Conservation (phyloP, 1,140 invertebrate species). For the Apis mellifera region DNA sequence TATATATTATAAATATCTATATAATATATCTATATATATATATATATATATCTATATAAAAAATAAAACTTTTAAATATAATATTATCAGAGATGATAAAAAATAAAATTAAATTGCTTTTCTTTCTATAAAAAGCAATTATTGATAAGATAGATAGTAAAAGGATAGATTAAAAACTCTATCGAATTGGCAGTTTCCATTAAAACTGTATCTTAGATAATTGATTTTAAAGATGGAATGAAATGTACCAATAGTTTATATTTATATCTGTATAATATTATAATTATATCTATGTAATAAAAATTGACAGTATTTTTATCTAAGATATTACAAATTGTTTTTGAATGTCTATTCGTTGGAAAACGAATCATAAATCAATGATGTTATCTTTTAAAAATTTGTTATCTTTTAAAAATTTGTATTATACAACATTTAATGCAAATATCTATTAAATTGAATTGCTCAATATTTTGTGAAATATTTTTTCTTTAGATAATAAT, state of each 20-base stretch:
- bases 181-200: neutral
- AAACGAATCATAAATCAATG: neutral
- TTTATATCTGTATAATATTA: constrained; percentile 17
- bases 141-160: neutral
- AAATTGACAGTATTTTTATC: constrained; percentile 16
- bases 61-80: neutral
- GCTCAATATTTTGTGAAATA: neutral
- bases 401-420: neutral
- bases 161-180: neutral
- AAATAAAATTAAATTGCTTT: neutral
- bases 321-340: constrained; percentile 44
- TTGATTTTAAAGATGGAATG: constrained; percentile 23
- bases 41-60: no score
- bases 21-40: no score
- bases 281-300: constrained; percentile 7
- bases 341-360: neutral
- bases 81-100: neutral
- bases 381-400: constrained; percentile 4
- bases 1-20: no score
- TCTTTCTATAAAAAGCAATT: neutral
- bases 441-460: neutral
- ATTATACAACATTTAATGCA: neutral
- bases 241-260: constrained; percentile 16
- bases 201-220: constrained; percentile 31
- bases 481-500: no score